Evolutionary conservation across 2,888 invertebrate genomes (phyloP).

Genomic region (Galeopsomyia nigrocyanea): DNA sequence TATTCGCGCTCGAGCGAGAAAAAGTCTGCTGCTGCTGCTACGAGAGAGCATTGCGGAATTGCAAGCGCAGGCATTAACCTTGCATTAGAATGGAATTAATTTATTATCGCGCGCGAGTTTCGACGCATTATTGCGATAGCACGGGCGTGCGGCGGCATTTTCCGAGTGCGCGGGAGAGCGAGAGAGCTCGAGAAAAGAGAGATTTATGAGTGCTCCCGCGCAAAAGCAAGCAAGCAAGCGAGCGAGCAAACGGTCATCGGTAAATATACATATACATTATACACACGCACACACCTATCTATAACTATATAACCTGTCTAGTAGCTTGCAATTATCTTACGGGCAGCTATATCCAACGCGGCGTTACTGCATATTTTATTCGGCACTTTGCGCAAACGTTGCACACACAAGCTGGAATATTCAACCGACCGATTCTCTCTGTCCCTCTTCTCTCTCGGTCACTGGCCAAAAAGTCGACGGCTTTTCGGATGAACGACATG

Average conservation of each 20-base stretch:
- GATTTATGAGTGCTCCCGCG: constrained; percentile 35
- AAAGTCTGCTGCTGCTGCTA: not conserved
- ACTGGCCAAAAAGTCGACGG: too few species aligned
- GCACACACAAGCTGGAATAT: not conserved
- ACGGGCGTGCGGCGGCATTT: constrained; percentile 17
- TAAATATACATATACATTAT: too few species aligned
- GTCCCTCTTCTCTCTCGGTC: too few species aligned
- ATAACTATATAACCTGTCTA: not conserved
- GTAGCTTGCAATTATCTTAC: constrained; percentile 1
- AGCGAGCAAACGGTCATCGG: constrained; percentile 1
- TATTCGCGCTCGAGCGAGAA: not conserved
- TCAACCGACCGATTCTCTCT: not conserved
- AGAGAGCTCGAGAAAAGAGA: not conserved
- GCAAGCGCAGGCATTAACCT: constrained; percentile 41
- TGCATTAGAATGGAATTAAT: constrained; percentile 47
- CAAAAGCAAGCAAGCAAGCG: not conserved
- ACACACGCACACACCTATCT: not conserved
- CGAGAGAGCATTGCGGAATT: constrained; percentile 29
- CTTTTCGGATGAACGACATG: too few species aligned
- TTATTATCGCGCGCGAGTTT: constrained; percentile 38
- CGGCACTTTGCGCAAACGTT: not conserved
- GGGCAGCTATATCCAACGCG: not conserved
- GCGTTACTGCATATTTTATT: constrained; percentile 29
- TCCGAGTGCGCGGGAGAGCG: not conserved
- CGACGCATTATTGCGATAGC: constrained; percentile 41